Base-by-base conservation (phyloP, 2,797 vertebrate genomes). In the Rhabdophis nuchalis region DNA sequence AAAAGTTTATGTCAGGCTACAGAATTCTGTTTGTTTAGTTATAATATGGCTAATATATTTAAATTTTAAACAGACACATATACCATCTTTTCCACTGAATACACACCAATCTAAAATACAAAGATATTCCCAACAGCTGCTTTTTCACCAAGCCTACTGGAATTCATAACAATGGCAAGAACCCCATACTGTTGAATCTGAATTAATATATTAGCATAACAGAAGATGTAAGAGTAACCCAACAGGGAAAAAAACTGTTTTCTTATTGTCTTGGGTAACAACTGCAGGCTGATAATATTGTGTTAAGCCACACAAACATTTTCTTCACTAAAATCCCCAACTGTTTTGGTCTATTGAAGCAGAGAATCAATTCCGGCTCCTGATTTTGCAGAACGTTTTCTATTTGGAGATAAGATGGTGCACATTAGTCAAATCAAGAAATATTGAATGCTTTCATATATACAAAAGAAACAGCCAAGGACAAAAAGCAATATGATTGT, bases 371-470 rank as follows among this genome's bases (percentile, higher is more conserved):
- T 98, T 95, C 98, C 98, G 16, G 98, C 97, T 92, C 99, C 99
- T 91, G 98, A 98, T 96, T 99, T 99, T 94, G 98, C 97, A 56
- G 99, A 99, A 95, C 98, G 98, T 98, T 99, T 99, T 98, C 99
- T 99, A 98, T 97, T 97, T 94, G 91, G 92, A 88, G 95, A 91
- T 90, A 93, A 96, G 97, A 89, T 82, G 36, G 20, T 82, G 36
- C 20, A 82, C 20, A 25, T 82, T 25, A 46, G 72, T 46, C 36
- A 82, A 10, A 25, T 82, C 36, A 82, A 82, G 36, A 82, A 82
- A 82, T 82, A 41, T 46, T 25, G 36, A 82, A 12, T 12, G 20
- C 72, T 46, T 82, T 82, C 36, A 46, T 46, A 12, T 82, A 82
- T 82, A 46, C 36, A 46, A 46, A 82, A 23, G 20, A 25, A 82